A percentile compares a stretch with the other conserved stretches of the same genome.
Conservation (phyloP, 2,888 invertebrate genomes). For the Leptopilina syphax region DNA sequence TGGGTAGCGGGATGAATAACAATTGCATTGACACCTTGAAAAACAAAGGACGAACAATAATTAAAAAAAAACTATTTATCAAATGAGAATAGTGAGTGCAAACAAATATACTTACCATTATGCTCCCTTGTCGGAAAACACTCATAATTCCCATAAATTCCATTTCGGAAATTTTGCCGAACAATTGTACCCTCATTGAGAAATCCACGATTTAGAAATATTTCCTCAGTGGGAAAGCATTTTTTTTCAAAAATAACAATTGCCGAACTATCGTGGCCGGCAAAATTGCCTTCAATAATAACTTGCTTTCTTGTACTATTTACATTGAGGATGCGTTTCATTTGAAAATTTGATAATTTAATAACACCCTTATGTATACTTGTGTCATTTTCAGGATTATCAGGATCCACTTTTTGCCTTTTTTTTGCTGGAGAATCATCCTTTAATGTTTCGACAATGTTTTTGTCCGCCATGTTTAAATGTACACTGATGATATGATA, state of each 20-base stretch:
- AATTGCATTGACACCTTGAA: conserved; percentile 89
- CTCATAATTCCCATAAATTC: conserved; percentile 90
- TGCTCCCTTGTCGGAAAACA: conserved; percentile 82
- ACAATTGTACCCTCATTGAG: conserved; percentile 82
- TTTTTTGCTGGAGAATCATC: conserved; percentile 25
- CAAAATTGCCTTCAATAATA: conserved; percentile 84
- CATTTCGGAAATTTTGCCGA: conserved; percentile 85
- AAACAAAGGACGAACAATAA: conserved; percentile 34
- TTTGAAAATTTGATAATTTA: conserved; percentile 83
- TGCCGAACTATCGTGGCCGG: conserved; percentile 80
- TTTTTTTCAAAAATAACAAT: conserved; percentile 90
- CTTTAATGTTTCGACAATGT: neutral
- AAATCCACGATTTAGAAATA: conserved; percentile 78
- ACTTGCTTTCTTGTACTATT: conserved; percentile 86
- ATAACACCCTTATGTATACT: conserved; percentile 69
- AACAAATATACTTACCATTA: conserved; percentile 79
- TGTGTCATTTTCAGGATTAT: conserved; percentile 45
- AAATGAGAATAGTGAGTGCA: conserved; percentile 22
- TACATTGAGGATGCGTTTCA: conserved; percentile 84
- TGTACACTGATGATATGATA: too few species aligned
- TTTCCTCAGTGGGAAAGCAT: conserved; percentile 84
- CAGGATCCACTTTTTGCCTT: conserved; percentile 50
- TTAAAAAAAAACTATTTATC: conserved; percentile 47
- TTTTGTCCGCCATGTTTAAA: conserved; percentile 26
- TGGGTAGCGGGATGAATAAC: conserved; percentile 96